Base-by-base conservation (phyloP, 2,888 invertebrate species). In the Helicoverpa assulta region DNA sequence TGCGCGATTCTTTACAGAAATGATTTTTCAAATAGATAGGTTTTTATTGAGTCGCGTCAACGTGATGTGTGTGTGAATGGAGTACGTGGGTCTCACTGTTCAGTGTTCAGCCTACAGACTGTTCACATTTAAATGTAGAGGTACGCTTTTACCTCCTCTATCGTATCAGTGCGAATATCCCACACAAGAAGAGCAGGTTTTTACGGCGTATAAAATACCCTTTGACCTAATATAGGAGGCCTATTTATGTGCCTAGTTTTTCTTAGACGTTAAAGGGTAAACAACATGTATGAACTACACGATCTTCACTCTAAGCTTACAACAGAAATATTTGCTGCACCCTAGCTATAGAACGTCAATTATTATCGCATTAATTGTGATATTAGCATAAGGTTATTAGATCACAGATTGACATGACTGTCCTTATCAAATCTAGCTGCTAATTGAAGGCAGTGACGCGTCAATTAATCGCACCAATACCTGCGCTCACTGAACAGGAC, bases 1-100 rank as follows among this genome's bases (percentile, higher is more conserved):
- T 85, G 87, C 76, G 84, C 81, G 78, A 82, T 81, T 78, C 67
- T 73, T 73, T 65, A 73, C 60, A 76, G 65, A 81, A 73, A 73
- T 81, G 67, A 81, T 81, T 81, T 81, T 76, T 75, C 75, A 81
- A 66, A 75, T 73, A 71, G 70, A 58, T 74, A 59, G 14, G 57
- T 55, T 69, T 64, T 74, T 81, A 73, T 76, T 66, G 52, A 71
- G 62, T 61, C 29, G 56, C 29, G 19, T 43, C 57, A 40, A 65
- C 60, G 60, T 76, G 64, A 58, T 62, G 60, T 37, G 63, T 61
- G 52, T 70, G 16, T 60, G 33, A 73, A 76, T 61, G 8, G 7
- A 5, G 4, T 54, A 57, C 12, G 29, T 55, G 52, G 69, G 58
- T 47, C 47, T n/a, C 47, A n/a, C n/a, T 47, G n/a, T 33, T 33